phyloP scores from a whole-genome alignment of 2,797 vertebrate species.

The Podarcis lilfordi region DNA sequence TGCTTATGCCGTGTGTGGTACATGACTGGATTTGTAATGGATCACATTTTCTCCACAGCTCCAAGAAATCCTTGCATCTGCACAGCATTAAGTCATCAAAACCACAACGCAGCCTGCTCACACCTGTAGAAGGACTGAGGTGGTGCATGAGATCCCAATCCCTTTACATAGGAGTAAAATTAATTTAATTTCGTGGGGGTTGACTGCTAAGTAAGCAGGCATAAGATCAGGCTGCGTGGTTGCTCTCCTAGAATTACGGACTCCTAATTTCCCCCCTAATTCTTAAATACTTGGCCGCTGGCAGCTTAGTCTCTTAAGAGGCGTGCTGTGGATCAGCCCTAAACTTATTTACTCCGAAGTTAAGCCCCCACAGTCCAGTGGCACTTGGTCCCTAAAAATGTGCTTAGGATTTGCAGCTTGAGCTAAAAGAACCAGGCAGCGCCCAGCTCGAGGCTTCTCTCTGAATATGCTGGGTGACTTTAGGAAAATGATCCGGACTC shows the following conservation, averaged over 20 bases:
- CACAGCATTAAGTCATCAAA: too few relatives aligned
- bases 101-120: background rate
- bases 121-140: too few relatives aligned
- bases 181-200: background rate
- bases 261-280: background rate
- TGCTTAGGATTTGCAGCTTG: background rate
- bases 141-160: background rate
- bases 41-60: background rate
- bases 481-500: background rate
- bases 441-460: background rate
- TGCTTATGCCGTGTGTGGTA: background rate
- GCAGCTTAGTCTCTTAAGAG: background rate
- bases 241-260: background rate
- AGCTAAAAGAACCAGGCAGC: background rate
- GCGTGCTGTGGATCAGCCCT: background rate
- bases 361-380: background rate
- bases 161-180: background rate
- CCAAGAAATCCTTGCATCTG: background rate
- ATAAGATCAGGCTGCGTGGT: background rate
- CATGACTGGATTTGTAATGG: background rate
- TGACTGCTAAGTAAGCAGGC: too few relatives aligned
- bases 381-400: background rate
- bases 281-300: background rate
- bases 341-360: background rate
- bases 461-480: background rate